These are phyloP conservation scores for Capreolus pygargus DNA, from an alignment of 2,113 vertebrate species.

Conservation along the genomic window DNA sequence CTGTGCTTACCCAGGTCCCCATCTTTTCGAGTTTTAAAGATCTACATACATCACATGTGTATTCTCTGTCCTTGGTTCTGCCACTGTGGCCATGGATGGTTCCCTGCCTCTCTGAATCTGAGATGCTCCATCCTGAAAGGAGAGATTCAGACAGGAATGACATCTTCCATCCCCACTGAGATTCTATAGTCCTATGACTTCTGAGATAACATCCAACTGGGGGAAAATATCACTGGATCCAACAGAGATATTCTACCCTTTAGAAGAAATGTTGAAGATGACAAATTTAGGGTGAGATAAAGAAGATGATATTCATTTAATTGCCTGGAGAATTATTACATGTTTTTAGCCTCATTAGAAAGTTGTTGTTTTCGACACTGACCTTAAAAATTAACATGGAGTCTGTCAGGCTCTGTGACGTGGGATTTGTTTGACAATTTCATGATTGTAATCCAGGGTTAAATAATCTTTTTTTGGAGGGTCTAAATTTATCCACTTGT, in stretches of 20 bases:
- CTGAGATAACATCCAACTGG: background rate
- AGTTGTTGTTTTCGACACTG: slow-evolving; percentile 36
- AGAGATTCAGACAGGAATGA: background rate
- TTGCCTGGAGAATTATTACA: slow-evolving; percentile 10
- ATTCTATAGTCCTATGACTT: background rate
- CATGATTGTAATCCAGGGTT: background rate
- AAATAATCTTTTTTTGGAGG: background rate
- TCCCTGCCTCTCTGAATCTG: fast-evolving
- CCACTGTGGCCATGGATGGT: fast-evolving
- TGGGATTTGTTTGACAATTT: background rate
- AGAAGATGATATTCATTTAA: slow-evolving; percentile 20
- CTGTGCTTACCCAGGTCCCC: too few relatives aligned
- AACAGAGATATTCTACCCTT: background rate
- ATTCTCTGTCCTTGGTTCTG: background rate
- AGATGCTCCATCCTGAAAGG: background rate
- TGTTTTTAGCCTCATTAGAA: slow-evolving; percentile 53
- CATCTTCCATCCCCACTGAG: fast-evolving
- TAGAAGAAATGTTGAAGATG: slow-evolving; percentile 26
- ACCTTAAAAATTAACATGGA: background rate
- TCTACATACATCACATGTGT: fast-evolving
- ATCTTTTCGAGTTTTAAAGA: fast-evolving
- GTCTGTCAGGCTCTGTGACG: background rate
- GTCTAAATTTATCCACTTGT: background rate
- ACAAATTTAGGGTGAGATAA: slow-evolving; percentile 29
- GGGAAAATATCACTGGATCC: background rate